A percentile compares a stretch with the other conserved stretches of the same genome.
phyloP scores from a whole-genome alignment of 2,888 invertebrate genomes.

The Drosophila prolongata region DNA sequence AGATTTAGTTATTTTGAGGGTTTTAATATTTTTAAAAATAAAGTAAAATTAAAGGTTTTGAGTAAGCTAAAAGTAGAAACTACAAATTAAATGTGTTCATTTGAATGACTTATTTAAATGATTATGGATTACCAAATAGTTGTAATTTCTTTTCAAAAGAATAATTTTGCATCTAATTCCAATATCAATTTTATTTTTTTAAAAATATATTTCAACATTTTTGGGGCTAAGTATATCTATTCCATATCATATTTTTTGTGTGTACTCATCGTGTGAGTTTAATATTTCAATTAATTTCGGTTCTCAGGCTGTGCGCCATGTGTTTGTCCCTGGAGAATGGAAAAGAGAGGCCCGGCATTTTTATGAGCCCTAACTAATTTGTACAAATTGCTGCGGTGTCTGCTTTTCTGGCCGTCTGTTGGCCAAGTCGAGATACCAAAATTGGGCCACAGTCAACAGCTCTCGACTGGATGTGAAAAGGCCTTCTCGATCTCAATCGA shows the following conservation, averaged over 20 bases:
- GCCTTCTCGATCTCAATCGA: constrained; percentile 21
- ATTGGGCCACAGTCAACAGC: constrained; percentile 57
- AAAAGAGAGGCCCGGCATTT: constrained; percentile 57
- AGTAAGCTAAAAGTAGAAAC: no score
- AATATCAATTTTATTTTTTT: no score
- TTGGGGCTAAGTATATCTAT: no score
- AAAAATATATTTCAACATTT: no score
- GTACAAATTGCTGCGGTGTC: constrained; percentile 67
- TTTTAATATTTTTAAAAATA: no score
- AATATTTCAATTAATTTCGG: constrained; percentile 65
- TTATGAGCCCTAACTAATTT: constrained; percentile 76
- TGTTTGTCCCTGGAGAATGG: constrained; percentile 45
- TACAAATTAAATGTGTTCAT: no score
- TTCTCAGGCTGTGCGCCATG: constrained; percentile 67
- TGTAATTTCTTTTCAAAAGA: no score
- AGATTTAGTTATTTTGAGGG: no score
- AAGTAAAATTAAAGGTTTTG: no score
- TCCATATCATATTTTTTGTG: background rate
- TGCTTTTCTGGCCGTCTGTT: constrained; percentile 20
- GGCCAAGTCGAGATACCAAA: constrained; percentile 56
- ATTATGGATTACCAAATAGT: no score
- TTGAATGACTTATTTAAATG: no score
- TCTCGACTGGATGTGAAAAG: constrained; percentile 30
- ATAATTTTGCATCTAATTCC: no score
- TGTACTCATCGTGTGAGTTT: constrained; percentile 30